Evolutionary conservation across 2,888 invertebrate species (phyloP).

Genomic region (Drosophila percnosoma): DNA sequence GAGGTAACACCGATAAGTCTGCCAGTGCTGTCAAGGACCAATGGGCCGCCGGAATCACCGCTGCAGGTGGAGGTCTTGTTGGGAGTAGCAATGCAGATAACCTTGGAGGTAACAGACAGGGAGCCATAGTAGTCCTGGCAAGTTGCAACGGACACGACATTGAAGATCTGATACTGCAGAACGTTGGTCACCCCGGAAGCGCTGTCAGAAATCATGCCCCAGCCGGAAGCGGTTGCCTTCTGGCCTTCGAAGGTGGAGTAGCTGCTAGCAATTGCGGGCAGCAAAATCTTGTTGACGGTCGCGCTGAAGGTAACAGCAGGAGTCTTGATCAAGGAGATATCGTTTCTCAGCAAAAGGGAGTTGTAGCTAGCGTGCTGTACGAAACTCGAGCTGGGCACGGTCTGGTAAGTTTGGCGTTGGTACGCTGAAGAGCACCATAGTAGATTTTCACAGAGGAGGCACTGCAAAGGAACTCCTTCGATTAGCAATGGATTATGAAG

Average conservation of each 20-base stretch:
- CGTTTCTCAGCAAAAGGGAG: conserved; percentile 64
- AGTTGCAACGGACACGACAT: conserved; percentile 72
- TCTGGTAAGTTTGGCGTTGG: conserved; percentile 62
- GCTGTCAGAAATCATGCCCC: conserved; percentile 83
- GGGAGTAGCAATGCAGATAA: conserved; percentile 75
- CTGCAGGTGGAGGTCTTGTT: conserved; percentile 69
- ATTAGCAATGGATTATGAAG: not conserved
- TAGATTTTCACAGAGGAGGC: conserved; percentile 64
- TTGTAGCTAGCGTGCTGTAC: conserved; percentile 83
- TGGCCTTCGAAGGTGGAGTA: conserved; percentile 78
- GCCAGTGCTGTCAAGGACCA: conserved; percentile 48
- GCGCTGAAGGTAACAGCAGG: conserved; percentile 43
- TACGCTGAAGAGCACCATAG: conserved; percentile 74
- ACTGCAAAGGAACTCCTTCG: conserved; percentile 37
- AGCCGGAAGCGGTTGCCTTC: conserved; percentile 84
- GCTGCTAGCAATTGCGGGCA: conserved; percentile 56
- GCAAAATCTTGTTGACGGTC: conserved; percentile 42
- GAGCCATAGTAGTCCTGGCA: conserved; percentile 74
- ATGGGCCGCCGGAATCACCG: conserved; percentile 83
- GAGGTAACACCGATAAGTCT: conserved; percentile 77
- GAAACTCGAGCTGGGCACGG: conserved; percentile 64
- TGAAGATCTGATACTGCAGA: conserved; percentile 77
- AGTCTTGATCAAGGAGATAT: conserved; percentile 77
- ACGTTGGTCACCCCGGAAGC: conserved; percentile 57
- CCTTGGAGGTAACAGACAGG: conserved; percentile 24